phyloP scores from a whole-genome alignment of 1,140 invertebrate genomes.

The Penaeus japonicus region DNA sequence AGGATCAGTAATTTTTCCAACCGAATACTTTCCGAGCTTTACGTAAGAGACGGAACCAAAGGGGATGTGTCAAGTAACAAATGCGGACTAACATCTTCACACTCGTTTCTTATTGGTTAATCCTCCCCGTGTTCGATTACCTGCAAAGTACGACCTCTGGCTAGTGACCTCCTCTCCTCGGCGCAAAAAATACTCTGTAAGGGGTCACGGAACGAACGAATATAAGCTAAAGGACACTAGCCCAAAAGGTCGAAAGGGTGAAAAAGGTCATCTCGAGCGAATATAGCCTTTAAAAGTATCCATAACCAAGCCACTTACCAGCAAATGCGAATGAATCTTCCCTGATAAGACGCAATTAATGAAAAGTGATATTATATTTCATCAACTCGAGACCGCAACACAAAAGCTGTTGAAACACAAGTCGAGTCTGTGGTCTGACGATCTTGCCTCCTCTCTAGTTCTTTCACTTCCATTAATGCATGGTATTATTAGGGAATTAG shows the following conservation, averaged over 20 bases:
- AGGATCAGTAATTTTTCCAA: not conserved
- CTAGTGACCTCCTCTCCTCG: not conserved
- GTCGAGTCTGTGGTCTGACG: not conserved
- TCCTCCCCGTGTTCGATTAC: not conserved
- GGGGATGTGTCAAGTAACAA: not conserved
- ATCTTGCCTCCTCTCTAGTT: not conserved
- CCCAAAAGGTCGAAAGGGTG: no score
- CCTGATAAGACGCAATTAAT: constrained; percentile 1
- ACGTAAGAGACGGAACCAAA: not conserved
- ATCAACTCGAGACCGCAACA: constrained; percentile 1
- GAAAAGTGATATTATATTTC: not conserved
- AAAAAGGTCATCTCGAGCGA: no score
- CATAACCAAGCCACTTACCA: not conserved
- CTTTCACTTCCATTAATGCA: not conserved
- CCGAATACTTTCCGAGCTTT: no score
- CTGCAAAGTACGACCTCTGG: not conserved
- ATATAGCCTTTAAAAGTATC: no score
- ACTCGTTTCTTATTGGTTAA: constrained; percentile 13
- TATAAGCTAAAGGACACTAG: no score
- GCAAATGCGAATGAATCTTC: not conserved
- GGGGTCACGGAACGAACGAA: no score
- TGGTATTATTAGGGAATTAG: not conserved
- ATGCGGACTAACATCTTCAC: constrained; percentile 6
- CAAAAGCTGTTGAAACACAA: not conserved
- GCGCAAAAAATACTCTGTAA: no score